A percentile compares a stretch with the other conserved stretches of the same genome.
These are phyloP conservation scores for Caenorhabditis sulstoni DNA, from an alignment of 2,888 invertebrate species.

Conservation along the genomic window DNA sequence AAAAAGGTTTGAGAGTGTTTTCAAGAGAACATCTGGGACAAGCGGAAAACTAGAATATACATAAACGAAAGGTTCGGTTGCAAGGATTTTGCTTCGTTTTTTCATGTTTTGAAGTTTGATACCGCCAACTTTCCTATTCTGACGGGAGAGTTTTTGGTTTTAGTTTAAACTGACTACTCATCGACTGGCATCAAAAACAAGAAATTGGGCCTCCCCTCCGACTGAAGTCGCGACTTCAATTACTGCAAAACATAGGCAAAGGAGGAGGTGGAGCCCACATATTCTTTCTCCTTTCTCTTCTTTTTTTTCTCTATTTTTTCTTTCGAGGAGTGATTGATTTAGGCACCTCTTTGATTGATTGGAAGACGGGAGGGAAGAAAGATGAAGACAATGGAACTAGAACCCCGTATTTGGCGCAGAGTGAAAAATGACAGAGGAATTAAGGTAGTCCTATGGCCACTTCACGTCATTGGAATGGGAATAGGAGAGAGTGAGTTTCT, in stretches of 20 bases:
- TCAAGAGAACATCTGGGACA: no score
- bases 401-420: slow-evolving; percentile 29
- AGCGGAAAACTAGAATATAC: no score
- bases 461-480: slow-evolving; percentile 20
- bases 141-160: neutral
- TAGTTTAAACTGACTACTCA: neutral
- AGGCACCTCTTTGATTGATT: slow-evolving; percentile 54
- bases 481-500: neutral
- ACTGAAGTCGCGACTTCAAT: slow-evolving; percentile 32
- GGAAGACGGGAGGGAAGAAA: no score
- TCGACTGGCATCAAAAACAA: slow-evolving; percentile 6
- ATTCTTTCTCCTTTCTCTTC: slow-evolving; percentile 8
- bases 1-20: no score
- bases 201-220: slow-evolving; percentile 15
- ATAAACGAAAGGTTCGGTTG: no score
- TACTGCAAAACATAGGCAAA: slow-evolving; percentile 27
- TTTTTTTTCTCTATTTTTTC: neutral
- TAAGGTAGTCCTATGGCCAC: slow-evolving; percentile 31
- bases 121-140: neutral
- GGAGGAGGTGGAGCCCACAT: neutral
- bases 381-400: no score
- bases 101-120: no score
- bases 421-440: slow-evolving; percentile 47
- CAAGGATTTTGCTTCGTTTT: no score
- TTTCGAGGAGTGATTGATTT: slow-evolving; percentile 43